A percentile compares a stretch with the other conserved stretches of the same genome.
These are phyloP conservation scores for Thalassophryne amazonica DNA, from an alignment of 2,797 vertebrate species.

Conservation along the genomic window DNA sequence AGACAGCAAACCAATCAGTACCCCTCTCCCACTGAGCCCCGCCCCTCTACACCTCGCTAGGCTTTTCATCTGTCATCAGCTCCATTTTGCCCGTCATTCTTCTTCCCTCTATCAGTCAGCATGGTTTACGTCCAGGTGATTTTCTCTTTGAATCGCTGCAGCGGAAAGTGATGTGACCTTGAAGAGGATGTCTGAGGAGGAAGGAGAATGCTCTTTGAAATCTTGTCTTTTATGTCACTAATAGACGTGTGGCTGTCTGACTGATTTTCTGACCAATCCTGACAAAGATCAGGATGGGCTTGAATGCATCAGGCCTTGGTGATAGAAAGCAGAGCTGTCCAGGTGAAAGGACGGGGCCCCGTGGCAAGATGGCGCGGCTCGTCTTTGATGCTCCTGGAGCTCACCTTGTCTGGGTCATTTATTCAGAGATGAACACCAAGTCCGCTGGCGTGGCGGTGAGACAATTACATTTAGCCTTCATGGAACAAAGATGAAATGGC, in stretches of 20 bases:
- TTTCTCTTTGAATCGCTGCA: conserved; percentile 52
- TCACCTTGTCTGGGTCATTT: conserved; percentile 74
- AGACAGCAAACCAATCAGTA: conserved; percentile 59
- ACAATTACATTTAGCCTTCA: conserved; percentile 57
- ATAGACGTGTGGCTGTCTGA: conserved; percentile 56
- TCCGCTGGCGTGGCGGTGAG: conserved; percentile 41
- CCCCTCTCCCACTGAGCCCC: conserved; percentile 36
- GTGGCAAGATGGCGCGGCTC: conserved; percentile 59
- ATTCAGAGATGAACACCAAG: conserved; percentile 58
- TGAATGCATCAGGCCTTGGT: conserved; percentile 55
- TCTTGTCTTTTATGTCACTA: conserved; percentile 57
- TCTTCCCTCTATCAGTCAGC: conserved; percentile 48
- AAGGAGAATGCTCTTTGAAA: conserved; percentile 56
- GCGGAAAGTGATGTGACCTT: conserved; percentile 63
- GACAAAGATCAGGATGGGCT: conserved; percentile 55
- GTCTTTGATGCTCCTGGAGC: conserved; percentile 59
- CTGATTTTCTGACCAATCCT: conserved; percentile 49
- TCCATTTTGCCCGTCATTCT: conserved; percentile 39
- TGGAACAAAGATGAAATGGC: conserved; percentile 28
- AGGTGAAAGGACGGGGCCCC: conserved; percentile 57
- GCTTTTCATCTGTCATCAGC: conserved; percentile 46
- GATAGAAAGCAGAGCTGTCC: conserved; percentile 51
- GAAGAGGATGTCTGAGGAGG: conserved; percentile 36
- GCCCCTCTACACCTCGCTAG: conserved; percentile 22
- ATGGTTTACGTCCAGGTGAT: conserved; percentile 53